Percentiles rank a stretch among this genome's conserved stretches.
These are phyloP conservation scores for Chlorodrepanis virens DNA, from an alignment of 2,113 vertebrate species.

Conservation along the genomic window DNA sequence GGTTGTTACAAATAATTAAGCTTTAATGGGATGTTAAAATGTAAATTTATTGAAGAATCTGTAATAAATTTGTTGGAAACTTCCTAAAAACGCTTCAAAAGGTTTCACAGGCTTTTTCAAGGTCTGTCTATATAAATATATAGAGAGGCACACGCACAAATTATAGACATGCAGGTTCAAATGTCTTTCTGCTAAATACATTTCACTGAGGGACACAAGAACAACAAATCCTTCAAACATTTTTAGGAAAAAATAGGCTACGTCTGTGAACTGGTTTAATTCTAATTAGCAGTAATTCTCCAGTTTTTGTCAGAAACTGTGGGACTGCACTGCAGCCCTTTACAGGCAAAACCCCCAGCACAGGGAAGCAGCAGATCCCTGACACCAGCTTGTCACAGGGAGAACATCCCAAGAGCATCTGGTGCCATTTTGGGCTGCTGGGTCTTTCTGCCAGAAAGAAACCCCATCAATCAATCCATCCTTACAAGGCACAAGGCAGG, in stretches of 20 bases:
- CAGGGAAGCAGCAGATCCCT: neutral
- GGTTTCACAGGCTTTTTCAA: neutral
- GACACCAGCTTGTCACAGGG: neutral
- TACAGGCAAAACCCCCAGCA: neutral
- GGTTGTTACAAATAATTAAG: slow-evolving; percentile 20
- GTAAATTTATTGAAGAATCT: neutral
- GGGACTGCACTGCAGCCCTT: neutral
- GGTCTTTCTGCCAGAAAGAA: neutral
- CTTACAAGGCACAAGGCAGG: neutral
- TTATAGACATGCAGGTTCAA: neutral
- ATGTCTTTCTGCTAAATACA: neutral
- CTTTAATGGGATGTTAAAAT: slow-evolving; percentile 7
- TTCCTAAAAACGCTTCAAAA: slow-evolving; percentile 5
- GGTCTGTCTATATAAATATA: neutral
- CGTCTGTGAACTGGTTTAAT: rapidly evolving
- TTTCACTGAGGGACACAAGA: neutral
- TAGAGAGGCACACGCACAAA: neutral
- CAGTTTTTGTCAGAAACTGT: neutral
- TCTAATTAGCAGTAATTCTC: neutral
- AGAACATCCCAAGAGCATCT: neutral
- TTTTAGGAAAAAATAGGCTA: neutral
- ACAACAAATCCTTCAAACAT: neutral
- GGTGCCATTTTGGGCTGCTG: neutral
- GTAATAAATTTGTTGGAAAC: neutral
- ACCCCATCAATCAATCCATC: neutral